Conservation (phyloP, 1,140 invertebrate species). For the Oryzaephilus surinamensis region DNA sequence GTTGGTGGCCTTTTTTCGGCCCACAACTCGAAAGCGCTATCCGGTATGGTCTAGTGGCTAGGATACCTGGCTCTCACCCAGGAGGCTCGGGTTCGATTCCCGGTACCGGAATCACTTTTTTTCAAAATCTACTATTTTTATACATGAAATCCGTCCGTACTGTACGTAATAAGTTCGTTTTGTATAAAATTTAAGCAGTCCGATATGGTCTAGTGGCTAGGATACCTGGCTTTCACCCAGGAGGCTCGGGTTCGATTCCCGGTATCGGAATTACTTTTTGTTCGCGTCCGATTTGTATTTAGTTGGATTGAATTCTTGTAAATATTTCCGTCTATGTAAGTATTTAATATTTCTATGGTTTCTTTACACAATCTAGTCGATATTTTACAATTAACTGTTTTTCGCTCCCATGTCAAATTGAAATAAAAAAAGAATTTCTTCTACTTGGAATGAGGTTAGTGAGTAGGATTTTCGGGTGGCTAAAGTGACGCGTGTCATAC, state of each 20-base stretch:
- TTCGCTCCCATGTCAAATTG: no score
- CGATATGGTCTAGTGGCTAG: constrained; percentile 29
- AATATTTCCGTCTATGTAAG: no score
- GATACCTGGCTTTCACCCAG: constrained; percentile 30
- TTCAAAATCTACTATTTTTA: neutral
- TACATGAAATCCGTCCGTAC: no score
- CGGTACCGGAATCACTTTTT: neutral
- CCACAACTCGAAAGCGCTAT: constrained; percentile 7
- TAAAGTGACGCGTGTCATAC: no score
- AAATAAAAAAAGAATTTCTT: no score
- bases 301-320: no score
- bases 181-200: constrained; percentile 2
- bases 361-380: no score
- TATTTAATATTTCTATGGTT: no score
- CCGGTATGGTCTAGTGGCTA: constrained; percentile 31
- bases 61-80: constrained; percentile 31
- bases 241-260: constrained; percentile 30
- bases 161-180: neutral
- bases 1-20: neutral
- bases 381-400: no score
- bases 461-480: no score
- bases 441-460: no score
- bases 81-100: constrained; percentile 29
- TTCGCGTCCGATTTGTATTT: no score
- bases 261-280: constrained; percentile 31